phyloP scores from a whole-genome alignment of 1,140 invertebrate genomes.

The Chironomus tepperi region DNA sequence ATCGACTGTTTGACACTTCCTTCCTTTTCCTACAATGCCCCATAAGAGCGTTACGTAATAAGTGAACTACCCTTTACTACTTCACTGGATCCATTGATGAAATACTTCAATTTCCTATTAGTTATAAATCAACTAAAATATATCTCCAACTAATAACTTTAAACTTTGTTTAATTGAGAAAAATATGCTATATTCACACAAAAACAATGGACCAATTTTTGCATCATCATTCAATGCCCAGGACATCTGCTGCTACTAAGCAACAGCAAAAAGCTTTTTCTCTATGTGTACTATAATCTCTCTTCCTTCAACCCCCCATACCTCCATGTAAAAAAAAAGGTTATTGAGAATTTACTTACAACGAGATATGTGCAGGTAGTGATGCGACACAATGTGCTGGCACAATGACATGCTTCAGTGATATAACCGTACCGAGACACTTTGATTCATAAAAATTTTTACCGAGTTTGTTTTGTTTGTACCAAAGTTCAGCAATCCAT shows the following conservation, averaged over 20 bases:
- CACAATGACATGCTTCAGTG: background rate
- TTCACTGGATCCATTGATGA: too few relatives aligned
- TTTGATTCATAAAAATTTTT: background rate
- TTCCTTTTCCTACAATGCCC: too few relatives aligned
- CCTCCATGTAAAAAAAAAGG: background rate
- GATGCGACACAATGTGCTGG: constrained; percentile 3
- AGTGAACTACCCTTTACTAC: too few relatives aligned
- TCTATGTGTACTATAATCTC: background rate
- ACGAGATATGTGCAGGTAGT: background rate
- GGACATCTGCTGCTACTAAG: background rate
- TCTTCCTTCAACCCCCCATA: background rate
- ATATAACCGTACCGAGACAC: background rate
- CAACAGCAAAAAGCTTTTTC: background rate
- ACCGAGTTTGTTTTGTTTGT: background rate
- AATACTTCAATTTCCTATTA: too few relatives aligned
- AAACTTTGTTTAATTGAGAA: too few relatives aligned
- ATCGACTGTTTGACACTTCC: too few relatives aligned
- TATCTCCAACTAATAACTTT: too few relatives aligned
- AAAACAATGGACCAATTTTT: background rate
- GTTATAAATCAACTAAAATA: too few relatives aligned
- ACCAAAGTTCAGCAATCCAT: constrained; percentile 16
- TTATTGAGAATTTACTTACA: background rate
- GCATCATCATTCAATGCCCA: background rate
- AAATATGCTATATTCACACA: too few relatives aligned
- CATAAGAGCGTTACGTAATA: too few relatives aligned